A percentile compares a stretch with the other conserved stretches of the same genome.
Evolutionary conservation across 2,888 invertebrate species (phyloP).

Genomic region (Neocrepidodera transversa): DNA sequence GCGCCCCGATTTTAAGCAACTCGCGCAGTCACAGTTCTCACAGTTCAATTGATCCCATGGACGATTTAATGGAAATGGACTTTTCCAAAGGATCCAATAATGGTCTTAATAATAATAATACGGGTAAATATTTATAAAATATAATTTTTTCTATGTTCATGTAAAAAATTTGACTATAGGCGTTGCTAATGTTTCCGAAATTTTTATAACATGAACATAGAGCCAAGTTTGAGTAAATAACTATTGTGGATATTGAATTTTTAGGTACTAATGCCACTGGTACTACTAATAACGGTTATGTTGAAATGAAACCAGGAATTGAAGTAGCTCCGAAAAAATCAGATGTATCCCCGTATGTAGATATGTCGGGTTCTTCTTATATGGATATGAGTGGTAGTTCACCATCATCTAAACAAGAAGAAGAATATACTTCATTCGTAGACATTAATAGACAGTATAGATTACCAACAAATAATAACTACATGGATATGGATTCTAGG

Average conservation of each 20-base stretch:
- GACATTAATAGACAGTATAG: conserved; percentile 37
- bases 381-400: conserved; percentile 45
- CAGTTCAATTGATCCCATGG: conserved; percentile 69
- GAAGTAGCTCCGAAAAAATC: conserved; percentile 41
- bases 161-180: too few relatives aligned
- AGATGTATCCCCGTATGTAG: conserved; percentile 59
- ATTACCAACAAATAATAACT: conserved; percentile 40
- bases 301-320: conserved; percentile 60
- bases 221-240: too few relatives aligned
- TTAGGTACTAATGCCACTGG: background rate
- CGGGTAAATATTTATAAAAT: conserved; percentile 60
- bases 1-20: conserved; percentile 68
- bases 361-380: conserved; percentile 58
- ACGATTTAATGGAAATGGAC: conserved; percentile 85
- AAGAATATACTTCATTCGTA: conserved; percentile 33
- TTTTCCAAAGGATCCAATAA: conserved; percentile 64
- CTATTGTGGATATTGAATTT: too few relatives aligned
- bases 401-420: conserved; percentile 27
- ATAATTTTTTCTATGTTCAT: background rate
- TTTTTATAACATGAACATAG: too few relatives aligned
- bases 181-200: too few relatives aligned
- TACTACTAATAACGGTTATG: conserved; percentile 53
- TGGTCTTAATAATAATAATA: conserved; percentile 55
- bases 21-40: conserved; percentile 57
- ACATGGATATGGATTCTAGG: conserved; percentile 42